phyloP scores from a whole-genome alignment of 1,140 invertebrate species.

The Centruroides sculpturatus region DNA sequence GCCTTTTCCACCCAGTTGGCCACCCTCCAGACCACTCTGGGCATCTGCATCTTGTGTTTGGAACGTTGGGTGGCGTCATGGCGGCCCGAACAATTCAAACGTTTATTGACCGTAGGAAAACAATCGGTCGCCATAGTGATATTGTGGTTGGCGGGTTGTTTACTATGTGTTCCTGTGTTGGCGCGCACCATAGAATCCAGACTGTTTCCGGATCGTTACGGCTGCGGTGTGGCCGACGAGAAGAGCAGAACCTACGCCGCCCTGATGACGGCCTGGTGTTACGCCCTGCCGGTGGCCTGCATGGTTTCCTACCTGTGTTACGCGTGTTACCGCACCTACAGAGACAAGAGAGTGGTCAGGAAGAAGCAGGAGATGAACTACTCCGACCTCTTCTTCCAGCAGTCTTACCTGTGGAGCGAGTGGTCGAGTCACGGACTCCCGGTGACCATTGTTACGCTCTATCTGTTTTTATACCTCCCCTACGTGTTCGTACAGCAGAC shows the following conservation, averaged over 20 bases:
- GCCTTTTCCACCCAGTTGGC: conserved; percentile 6
- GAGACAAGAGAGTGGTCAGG: conserved; percentile 1
- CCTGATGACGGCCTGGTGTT: conserved; percentile 7
- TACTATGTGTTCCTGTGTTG: conserved; percentile 6
- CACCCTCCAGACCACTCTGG: conserved; percentile 11
- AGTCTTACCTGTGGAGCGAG: conserved; percentile 9
- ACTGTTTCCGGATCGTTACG: conserved; percentile 4
- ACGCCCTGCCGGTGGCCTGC: neutral
- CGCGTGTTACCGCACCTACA: conserved; percentile 1
- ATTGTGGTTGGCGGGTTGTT: conserved; percentile 4
- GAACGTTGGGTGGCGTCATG: conserved; percentile 5
- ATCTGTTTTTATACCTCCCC: conserved; percentile 5
- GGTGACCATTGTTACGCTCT: conserved; percentile 1
- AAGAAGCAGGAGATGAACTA: conserved; percentile 5
- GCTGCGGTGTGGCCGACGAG: conserved; percentile 6
- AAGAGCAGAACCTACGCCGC: too few relatives aligned
- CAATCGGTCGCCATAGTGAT: conserved; percentile 9
- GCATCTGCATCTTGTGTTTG: neutral
- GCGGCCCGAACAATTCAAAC: conserved; percentile 7
- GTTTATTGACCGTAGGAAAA: conserved; percentile 7
- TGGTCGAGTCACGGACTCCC: conserved; percentile 7
- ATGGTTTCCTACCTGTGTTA: neutral
- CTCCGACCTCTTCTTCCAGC: conserved; percentile 7
- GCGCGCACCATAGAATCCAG: neutral
- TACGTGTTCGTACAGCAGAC: conserved; percentile 8